Conservation (phyloP, 2,797 vertebrate genomes). For the Xerus rutilus region DNA sequence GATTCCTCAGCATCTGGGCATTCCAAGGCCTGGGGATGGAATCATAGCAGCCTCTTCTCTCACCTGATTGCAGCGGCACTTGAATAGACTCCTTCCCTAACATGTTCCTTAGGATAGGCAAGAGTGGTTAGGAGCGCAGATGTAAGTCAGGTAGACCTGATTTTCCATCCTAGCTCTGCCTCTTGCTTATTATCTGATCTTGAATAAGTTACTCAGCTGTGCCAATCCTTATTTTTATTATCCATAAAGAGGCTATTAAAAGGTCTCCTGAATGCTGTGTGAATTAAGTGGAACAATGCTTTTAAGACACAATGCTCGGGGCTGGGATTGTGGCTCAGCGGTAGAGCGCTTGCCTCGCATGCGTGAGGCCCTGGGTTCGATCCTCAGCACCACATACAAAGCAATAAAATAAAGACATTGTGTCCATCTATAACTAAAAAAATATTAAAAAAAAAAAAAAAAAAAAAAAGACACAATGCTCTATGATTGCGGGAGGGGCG, state of each 20-base stretch:
- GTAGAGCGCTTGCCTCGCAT: too few species aligned
- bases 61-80: background rate
- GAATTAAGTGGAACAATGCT: background rate
- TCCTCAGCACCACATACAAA: too few species aligned
- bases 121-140: background rate
- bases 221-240: background rate
- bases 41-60: background rate
- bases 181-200: background rate
- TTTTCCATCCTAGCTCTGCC: background rate
- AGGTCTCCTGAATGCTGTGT: background rate
- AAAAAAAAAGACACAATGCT: background rate
- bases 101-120: background rate
- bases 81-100: background rate
- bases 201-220: background rate
- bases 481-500: too few species aligned
- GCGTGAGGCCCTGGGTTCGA: too few species aligned
- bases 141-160: background rate
- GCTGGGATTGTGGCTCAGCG: too few species aligned
- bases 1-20: background rate
- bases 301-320: background rate
- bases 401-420: too few species aligned
- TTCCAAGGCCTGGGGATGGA: background rate
- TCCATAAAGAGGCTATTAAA: background rate
- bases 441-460: too few species aligned
- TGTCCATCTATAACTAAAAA: too few species aligned